These are phyloP conservation scores for Sterna hirundo DNA, from an alignment of 2,113 vertebrate species.

Conservation along the genomic window DNA sequence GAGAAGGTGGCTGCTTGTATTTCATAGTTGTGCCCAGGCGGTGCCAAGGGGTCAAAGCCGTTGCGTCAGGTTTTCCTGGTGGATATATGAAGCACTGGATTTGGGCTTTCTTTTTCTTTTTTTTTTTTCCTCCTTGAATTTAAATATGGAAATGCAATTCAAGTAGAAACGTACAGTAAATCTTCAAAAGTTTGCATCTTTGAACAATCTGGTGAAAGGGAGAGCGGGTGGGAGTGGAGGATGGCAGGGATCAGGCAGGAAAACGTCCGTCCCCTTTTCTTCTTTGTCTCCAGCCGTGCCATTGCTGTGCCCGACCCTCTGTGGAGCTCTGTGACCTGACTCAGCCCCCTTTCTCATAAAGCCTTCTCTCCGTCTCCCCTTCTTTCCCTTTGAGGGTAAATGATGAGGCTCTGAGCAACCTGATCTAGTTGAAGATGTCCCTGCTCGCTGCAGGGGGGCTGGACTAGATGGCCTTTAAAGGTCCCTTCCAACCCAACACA, in stretches of 20 bases:
- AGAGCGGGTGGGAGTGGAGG: background rate
- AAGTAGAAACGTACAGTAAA: background rate
- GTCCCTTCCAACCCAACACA: no score
- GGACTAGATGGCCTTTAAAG: no score
- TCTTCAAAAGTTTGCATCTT: background rate
- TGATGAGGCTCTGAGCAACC: no score
- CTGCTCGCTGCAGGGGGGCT: no score
- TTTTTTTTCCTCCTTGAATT: background rate
- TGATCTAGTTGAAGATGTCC: no score
- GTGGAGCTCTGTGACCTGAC: accelerated
- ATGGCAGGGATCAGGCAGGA: background rate
- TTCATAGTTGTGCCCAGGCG: background rate
- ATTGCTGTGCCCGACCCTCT: background rate
- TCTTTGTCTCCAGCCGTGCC: background rate
- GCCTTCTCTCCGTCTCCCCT: background rate
- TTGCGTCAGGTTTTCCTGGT: background rate
- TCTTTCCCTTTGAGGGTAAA: background rate
- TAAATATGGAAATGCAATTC: background rate
- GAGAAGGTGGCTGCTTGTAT: background rate
- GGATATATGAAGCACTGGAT: background rate
- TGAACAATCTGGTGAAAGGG: background rate
- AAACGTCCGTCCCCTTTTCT: background rate
- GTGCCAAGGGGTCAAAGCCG: background rate
- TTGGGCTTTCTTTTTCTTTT: background rate
- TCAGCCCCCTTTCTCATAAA: background rate